Evolutionary conservation across 2,797 vertebrate genomes (phyloP), one percentile per base, ranked within the genome.

Genomic region (Anas acuta): DNA sequence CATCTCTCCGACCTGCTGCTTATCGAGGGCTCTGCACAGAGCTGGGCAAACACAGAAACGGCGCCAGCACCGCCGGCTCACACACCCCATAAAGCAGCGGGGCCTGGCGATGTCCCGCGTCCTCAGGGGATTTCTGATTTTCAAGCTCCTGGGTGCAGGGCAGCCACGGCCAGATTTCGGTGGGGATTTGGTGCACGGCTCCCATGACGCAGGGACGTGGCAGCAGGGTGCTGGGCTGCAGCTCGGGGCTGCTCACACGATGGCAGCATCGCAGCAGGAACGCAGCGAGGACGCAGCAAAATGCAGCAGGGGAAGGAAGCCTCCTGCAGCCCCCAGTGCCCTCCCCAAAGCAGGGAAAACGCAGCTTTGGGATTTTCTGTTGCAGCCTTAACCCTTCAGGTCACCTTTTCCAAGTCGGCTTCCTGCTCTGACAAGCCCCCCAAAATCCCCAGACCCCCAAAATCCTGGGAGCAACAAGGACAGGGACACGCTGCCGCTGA

Each of bases 271-370:
- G 47, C 91, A 92, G 43, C 8, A 14, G 43, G 43, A 32, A 33
- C 21, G 10, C 30, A 45, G 20, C 98, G 98, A 97, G 96, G 98
- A 94, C 58, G 93, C n/a, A 8, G 56, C 4, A 7, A 12, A 13
- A 53, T 28, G 51, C 51, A 26, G 51, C 70, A 95, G 77, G 22
- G 23, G 23, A 49, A 49, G 47, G 2, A 23, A 49, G 2, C 47
- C 47, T 49, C 47, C 47, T 8, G 47, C 47, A 49, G 47, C 47
- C 47, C 47, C 23, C 47, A 13, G 47, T 4, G 43, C 43, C 35
- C 41, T 26, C 58, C 11, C 62, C 11, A 2, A 8, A n/a, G 58
- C 49, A 13, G 13, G 14, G 5, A 43, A 43, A 35, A 33, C 1
- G 6, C 13, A 67, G 33, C 3, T 4, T 7, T 8, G 41, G 6